Percentiles rank a stretch among this genome's conserved stretches.
These are phyloP conservation scores for Troglohyphantes excavatus DNA, from an alignment of 2,888 invertebrate genomes.

Conservation along the genomic window DNA sequence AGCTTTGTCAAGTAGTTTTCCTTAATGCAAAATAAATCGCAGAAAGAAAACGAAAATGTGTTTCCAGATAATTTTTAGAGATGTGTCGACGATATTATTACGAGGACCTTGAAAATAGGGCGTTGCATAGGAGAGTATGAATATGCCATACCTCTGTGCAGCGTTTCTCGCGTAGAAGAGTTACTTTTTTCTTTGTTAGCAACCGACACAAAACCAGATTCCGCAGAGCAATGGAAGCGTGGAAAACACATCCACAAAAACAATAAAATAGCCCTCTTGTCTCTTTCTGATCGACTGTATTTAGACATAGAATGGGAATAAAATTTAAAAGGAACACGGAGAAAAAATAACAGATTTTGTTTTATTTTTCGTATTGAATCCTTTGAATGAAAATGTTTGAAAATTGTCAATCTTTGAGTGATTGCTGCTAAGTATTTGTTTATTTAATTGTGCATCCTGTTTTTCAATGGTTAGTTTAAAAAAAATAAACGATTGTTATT, in stretches of 20 bases:
- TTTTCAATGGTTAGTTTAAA: too few relatives aligned
- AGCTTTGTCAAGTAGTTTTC: not conserved
- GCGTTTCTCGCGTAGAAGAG: constrained; percentile 35
- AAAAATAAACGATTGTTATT: too few relatives aligned
- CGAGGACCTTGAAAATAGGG: constrained; percentile 59
- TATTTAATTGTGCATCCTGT: too few relatives aligned
- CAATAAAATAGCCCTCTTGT: not conserved
- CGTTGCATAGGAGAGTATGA: constrained; percentile 25
- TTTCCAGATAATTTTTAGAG: not conserved
- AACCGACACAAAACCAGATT: constrained; percentile 48
- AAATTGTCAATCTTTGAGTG: too few relatives aligned
- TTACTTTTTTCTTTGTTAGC: constrained; percentile 19
- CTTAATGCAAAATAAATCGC: not conserved
- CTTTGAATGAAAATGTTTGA: too few relatives aligned
- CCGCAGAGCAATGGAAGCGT: constrained; percentile 39
- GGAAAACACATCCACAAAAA: constrained; percentile 21
- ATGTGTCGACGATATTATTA: not conserved
- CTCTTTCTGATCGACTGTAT: not conserved
- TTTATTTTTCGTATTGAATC: too few relatives aligned
- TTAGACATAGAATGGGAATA: not conserved
- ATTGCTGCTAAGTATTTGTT: too few relatives aligned
- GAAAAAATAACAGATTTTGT: not conserved
- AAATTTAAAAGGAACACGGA: not conserved
- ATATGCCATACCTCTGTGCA: constrained; percentile 6
- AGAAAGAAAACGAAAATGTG: not conserved